phyloP scores from a whole-genome alignment of 2,888 invertebrate genomes.

The Noctua fimbriata region DNA sequence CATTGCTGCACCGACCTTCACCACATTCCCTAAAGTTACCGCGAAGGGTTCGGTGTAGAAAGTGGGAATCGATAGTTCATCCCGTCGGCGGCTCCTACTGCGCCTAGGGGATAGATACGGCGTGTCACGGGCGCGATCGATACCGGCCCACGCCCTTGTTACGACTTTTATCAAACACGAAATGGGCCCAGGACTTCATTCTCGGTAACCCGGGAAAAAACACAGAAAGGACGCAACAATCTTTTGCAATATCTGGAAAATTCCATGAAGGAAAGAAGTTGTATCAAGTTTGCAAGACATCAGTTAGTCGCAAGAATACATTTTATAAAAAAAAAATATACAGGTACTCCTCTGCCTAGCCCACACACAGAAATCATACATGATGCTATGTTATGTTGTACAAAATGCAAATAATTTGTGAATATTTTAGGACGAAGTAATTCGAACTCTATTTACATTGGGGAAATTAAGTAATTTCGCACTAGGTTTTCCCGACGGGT shows the following conservation, averaged over 20 bases:
- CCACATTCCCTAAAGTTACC: constrained; percentile 21
- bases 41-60: constrained; percentile 49
- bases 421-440: neutral
- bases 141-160: constrained; percentile 71
- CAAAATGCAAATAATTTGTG: neutral
- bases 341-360: neutral
- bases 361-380: too few species aligned
- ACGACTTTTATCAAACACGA: constrained; percentile 58
- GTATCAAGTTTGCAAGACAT: neutral
- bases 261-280: neutral
- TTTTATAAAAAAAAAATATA: neutral
- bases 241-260: neutral
- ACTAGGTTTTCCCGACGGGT: neutral
- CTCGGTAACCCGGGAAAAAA: neutral
- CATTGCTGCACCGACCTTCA: constrained; percentile 53
- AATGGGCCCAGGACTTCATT: constrained; percentile 24
- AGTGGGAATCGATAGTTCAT: constrained; percentile 43
- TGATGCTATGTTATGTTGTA: neutral
- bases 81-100: constrained; percentile 43
- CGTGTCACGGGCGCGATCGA: constrained; percentile 79
- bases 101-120: constrained; percentile 73
- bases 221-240: neutral
- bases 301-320: too few species aligned
- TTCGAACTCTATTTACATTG: neutral
- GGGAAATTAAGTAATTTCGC: constrained; percentile 8